These are phyloP conservation scores for Chaetura pelagica DNA, from an alignment of 2,113 vertebrate species.

Conservation along the genomic window DNA sequence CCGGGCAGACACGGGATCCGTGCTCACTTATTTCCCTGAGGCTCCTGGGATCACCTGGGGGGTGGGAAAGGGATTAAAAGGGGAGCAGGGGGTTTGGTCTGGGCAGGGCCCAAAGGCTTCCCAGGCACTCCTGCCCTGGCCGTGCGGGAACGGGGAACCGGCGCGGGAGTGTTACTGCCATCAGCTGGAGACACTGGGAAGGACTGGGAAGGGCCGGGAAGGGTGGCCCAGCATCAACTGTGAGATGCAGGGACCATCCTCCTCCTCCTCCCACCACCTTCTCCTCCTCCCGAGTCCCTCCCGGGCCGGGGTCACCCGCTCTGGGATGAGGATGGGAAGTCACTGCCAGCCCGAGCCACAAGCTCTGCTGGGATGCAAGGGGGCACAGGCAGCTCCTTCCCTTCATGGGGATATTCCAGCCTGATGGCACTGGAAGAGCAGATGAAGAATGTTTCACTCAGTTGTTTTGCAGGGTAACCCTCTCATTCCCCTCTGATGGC, in stretches of 20 bases:
- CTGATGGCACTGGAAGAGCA: background rate
- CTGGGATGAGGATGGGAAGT: background rate
- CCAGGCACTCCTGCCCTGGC: too few species aligned
- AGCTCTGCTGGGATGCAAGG: accelerated
- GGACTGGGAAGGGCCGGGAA: background rate
- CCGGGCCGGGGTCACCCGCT: too few species aligned
- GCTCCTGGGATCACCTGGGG: accelerated
- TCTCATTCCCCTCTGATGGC: background rate
- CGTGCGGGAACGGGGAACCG: background rate
- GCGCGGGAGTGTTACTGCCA: background rate
- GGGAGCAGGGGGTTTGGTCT: accelerated
- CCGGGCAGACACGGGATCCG: too few species aligned
- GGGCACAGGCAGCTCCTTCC: background rate
- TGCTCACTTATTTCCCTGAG: background rate
- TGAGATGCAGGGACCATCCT: background rate
- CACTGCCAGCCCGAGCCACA: background rate
- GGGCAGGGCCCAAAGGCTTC: background rate
- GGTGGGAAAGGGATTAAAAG: background rate
- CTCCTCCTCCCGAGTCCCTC: background rate
- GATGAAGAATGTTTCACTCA: background rate
- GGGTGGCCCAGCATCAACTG: background rate
- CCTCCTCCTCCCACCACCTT: background rate
- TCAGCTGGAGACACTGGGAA: background rate
- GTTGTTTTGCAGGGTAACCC: background rate
- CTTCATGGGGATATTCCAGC: background rate